Evolutionary conservation across 2,888 invertebrate genomes (phyloP).

Genomic region (Aphrophora alni): DNA sequence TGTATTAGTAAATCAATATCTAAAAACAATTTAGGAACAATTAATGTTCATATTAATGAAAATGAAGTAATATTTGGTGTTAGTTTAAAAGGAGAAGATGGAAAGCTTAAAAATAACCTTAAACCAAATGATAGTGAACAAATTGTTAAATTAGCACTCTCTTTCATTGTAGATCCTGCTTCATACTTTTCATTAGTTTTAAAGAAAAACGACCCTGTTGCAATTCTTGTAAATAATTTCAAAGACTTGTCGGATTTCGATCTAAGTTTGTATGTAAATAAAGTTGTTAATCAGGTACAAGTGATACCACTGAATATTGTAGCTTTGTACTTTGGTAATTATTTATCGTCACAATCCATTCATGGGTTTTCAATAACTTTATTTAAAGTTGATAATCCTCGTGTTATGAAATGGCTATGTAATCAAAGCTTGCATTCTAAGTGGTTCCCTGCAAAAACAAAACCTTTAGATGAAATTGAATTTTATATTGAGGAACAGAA

Average conservation of each 20-base stretch:
- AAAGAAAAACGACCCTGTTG: slow-evolving; percentile 11
- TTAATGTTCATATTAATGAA: slow-evolving; percentile 14
- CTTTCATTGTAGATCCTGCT: slow-evolving; percentile 9
- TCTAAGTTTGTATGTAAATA: slow-evolving; percentile 26
- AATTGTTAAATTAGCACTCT: slow-evolving; percentile 7
- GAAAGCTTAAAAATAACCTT: background rate
- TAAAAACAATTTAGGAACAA: slow-evolving; percentile 18
- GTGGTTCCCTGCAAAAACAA: background rate
- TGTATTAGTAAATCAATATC: slow-evolving; percentile 58
- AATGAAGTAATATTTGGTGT: slow-evolving; percentile 2
- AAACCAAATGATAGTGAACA: slow-evolving; percentile 9
- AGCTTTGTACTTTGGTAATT: slow-evolving; percentile 36
- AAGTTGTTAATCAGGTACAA: slow-evolving; percentile 30
- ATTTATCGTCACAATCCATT: slow-evolving; percentile 19
- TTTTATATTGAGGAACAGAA: background rate
- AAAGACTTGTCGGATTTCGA: slow-evolving; percentile 25
- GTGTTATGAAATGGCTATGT: slow-evolving; percentile 37
- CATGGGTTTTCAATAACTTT: slow-evolving; percentile 41
- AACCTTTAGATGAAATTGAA: background rate
- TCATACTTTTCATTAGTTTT: slow-evolving; percentile 22
- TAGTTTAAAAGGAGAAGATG: slow-evolving; percentile 17
- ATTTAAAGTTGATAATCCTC: slow-evolving; percentile 37
- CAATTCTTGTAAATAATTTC: slow-evolving; percentile 29
- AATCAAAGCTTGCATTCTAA: background rate
- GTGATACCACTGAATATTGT: slow-evolving; percentile 21